These are phyloP conservation scores for Laticauda laticaudata DNA, from an alignment of 2,113 vertebrate genomes.

Conservation along the genomic window DNA sequence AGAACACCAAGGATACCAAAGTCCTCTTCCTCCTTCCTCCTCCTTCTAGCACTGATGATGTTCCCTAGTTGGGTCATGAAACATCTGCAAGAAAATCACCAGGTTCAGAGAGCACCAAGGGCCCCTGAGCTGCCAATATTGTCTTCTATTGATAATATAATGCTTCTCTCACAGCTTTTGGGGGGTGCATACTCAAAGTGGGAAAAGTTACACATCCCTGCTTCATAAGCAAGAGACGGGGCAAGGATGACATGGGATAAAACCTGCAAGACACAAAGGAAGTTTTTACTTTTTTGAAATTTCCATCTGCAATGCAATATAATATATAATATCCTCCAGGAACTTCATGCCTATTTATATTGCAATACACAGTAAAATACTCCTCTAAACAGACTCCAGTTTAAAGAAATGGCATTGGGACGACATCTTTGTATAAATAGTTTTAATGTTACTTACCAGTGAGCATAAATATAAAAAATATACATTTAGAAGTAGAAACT, in stretches of 20 bases:
- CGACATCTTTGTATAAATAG: constrained; percentile 36
- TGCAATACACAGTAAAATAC: background rate
- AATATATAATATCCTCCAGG: background rate
- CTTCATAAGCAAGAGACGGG: background rate
- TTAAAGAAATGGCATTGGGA: background rate
- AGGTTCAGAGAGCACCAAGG: no score
- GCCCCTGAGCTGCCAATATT: no score
- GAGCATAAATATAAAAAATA: constrained; percentile 44
- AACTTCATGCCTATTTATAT: background rate
- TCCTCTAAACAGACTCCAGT: background rate
- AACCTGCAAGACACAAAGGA: background rate
- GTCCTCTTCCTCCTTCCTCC: no score
- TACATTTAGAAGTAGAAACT: constrained; percentile 29
- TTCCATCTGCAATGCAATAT: background rate
- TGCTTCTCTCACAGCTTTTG: background rate
- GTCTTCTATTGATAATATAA: background rate
- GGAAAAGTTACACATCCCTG: background rate
- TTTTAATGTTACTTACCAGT: constrained; percentile 45
- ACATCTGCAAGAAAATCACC: no score
- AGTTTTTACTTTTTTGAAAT: background rate
- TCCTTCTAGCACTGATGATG: no score
- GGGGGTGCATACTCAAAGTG: background rate
- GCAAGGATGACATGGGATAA: background rate
- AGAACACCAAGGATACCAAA: no score
- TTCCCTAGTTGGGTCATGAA: no score